Base-by-base conservation (phyloP, 2,797 vertebrate species). In the Enteromius argenteus region DNA sequence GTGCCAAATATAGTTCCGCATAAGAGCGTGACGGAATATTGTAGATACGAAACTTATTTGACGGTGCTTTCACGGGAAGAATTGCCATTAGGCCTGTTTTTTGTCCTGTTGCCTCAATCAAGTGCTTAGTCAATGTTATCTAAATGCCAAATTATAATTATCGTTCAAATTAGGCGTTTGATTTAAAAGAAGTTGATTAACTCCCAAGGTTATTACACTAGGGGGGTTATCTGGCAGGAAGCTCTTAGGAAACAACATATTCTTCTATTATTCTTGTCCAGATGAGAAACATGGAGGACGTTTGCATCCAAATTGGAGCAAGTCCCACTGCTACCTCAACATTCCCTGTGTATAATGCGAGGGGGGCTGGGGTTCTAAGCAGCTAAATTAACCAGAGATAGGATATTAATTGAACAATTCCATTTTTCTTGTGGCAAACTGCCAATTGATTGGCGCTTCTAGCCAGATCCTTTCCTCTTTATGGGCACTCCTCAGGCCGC, bases 371-470 rank as follows among this genome's bases (percentile, higher is more conserved):
- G 92, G 94, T 91, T 92, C 92, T 92, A 92, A 92, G 83, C 92
- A 92, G 93, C 94, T 95, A 95, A 96, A 96, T 96, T 95, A 96
- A 94, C 89, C 85, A 86, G 91, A 91, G 91, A 91, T 92, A 82
- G 84, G 94, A 95, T 96, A 95, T 96, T 97, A 97, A 96, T 96
- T 96, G 95, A 95, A 96, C 95, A 94, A 94, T 96, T 97, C 96
- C 94, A 95, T 96, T 96, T 95, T 96, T 96, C 94, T 95, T 93
- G 93, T 95, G 95, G 95, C 95, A 95, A 95, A 95, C 94, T 95
- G 92, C 90, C 92, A 95, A 97, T 97, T 94, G 96, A 97, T 96
- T 94, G 93, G 79, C 90, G 76, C 67, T 88, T 83, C 71, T 64
- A 87, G 73, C 56, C 60, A 92, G 93, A 92, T 91, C 91, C 87